Evolutionary conservation across 2,113 vertebrate species (phyloP), one percentile per base, ranked within the genome.

Genomic region (Chitala chitala): DNA sequence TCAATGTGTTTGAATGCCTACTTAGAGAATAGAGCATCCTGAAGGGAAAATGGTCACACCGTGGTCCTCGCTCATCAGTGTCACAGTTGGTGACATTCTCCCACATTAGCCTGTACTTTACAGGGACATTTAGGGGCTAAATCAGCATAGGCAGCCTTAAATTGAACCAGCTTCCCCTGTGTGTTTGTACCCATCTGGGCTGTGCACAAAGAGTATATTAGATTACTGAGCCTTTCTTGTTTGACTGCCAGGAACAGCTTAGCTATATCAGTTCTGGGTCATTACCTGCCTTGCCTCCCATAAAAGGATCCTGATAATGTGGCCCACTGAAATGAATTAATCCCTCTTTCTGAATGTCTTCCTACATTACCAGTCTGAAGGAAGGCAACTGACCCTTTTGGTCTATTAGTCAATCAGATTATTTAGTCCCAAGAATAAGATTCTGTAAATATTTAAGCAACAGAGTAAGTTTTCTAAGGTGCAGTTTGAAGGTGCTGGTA

Each of bases 301-400:
- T 76, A 78, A 78, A 74, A 68, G 71, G 66, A 68, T 71, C 44
- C 53, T 74, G 66, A 64, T 74, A 79, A 73, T 74, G 65, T 76
- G 46, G 63, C 33, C 42, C 38, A 55, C 56, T 48, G 51, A 26
- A 42, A 59, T 76, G 65, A 58, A 73, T 55, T 58, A 79, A 59
- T 51, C 56, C 71, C 75, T 26, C 17, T 36, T 33, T 22, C 42
- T 53, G 42, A 48, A 26, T 31, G 22, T 24, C 15, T 48, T 31
- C 42, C 50, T 46, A 17, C 56, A 38, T 63, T 72, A 55, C 46
- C 29, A 51, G 58, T n/a, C n/a, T n/a, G n/a, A n/a, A n/a, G n/a
- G n/a, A n/a, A n/a, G n/a, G n/a, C n/a, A n/a, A n/a, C n/a, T n/a
- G n/a, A n/a, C n/a, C n/a, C n/a, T n/a, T n/a, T n/a, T n/a, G n/a